Evolutionary conservation across 2,888 invertebrate genomes (phyloP), one percentile per base, ranked within the genome.

Genomic region (Carabus problematicus): DNA sequence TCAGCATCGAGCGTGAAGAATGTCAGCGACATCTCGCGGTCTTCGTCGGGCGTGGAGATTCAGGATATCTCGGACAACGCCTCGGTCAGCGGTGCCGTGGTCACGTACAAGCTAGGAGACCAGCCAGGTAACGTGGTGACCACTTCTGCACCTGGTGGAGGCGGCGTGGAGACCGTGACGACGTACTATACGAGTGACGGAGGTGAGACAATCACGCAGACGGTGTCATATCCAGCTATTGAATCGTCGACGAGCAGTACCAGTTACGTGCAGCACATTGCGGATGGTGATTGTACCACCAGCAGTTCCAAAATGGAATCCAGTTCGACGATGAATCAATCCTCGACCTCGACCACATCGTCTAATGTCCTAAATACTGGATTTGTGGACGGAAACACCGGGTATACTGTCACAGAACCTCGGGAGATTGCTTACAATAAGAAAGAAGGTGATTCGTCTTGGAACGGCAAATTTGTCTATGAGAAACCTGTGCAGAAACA

Each of bases 381-480:
- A n/a, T 73, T 72, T n/a, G 78, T 76, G 43, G 79, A 80, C 3
- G 78, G 76, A 6, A 55, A 59, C 42, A 78, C 79, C 7, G 79
- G 79, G 3, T 82, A 82, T 71, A 81, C 79, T 9, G 82, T 82
- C 0, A 78, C 79, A 8, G 82, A 82, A 74, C 82, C 82, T 0
- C 77, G 77, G 72, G 82, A 82, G 64, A 82, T 79, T 19, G 78
- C 77, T 8, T 77, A 78, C 69, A 80, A 80, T 70, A 77, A 79
- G 72, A 84, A 80, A 67, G 76, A 75, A 0, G 76, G 77, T 54
- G 83, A 84, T 73, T 82, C 83, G 6, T 76, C 79, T 6, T 84
- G 84, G 84, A 83, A 84, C 70, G 84, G 84, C n/a, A 82, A 82
- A 71, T 84, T 84, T 72, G 75, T 81, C 0, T 72, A 77, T 52